Conservation (phyloP, 1,140 invertebrate species). For the Eurosta solidaginis region DNA sequence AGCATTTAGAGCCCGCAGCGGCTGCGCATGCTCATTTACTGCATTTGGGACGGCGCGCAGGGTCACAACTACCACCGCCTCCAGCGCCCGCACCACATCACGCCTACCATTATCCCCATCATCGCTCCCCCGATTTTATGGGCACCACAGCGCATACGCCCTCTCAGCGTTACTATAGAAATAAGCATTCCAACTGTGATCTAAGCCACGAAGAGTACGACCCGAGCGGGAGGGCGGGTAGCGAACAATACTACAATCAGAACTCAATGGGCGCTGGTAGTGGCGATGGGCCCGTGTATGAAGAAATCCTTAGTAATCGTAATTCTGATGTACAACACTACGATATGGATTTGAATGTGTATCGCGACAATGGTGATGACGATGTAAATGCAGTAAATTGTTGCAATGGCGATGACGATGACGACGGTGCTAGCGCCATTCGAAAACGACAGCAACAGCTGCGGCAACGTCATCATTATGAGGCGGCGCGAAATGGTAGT, state of each 20-base stretch:
- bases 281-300: slow-evolving; percentile 73
- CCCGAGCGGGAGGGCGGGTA: slow-evolving; percentile 40
- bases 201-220: slow-evolving; percentile 47
- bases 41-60: slow-evolving; percentile 44
- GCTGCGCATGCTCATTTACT: slow-evolving; percentile 48
- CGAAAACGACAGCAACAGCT: slow-evolving; percentile 9
- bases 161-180: slow-evolving; percentile 54
- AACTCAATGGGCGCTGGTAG: slow-evolving; percentile 62
- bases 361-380: slow-evolving; percentile 45
- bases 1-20: slow-evolving; percentile 42
- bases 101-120: slow-evolving; percentile 35
- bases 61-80: slow-evolving; percentile 46
- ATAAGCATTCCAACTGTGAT: slow-evolving; percentile 60
- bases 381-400: slow-evolving; percentile 40
- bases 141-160: slow-evolving; percentile 40
- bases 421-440: slow-evolving; percentile 38
- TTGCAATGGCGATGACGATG: slow-evolving; percentile 46
- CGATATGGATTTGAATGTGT: slow-evolving; percentile 69
- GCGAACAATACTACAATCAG: slow-evolving; percentile 66
- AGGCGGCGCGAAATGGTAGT: slow-evolving; percentile 16
- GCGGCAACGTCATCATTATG: slow-evolving; percentile 7
- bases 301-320: slow-evolving; percentile 75
- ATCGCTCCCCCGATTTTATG: slow-evolving; percentile 48
- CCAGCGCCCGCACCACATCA: slow-evolving; percentile 39
- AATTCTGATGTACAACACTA: slow-evolving; percentile 75